Conservation (phyloP, 1,140 invertebrate genomes). For the Rhizoglyphus robini region DNA sequence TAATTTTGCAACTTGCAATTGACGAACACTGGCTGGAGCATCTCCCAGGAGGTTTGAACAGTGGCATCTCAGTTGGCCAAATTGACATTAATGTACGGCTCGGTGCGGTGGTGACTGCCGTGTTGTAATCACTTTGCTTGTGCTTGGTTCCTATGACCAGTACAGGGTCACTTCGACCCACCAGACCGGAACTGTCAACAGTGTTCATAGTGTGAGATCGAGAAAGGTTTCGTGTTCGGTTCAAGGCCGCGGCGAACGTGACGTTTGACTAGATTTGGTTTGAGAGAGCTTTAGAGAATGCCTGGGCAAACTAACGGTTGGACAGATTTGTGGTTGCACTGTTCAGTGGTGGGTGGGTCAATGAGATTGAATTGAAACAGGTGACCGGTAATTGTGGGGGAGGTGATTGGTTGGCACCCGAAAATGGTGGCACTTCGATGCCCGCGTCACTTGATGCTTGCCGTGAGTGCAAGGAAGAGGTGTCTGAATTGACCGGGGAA, state of each 20-base stretch:
- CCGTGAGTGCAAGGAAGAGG: not conserved
- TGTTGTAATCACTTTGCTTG: too few relatives aligned
- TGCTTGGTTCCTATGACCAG: too few relatives aligned
- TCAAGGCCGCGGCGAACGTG: not conserved
- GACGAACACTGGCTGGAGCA: too few relatives aligned
- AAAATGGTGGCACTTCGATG: not conserved
- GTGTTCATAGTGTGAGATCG: not conserved
- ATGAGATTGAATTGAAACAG: not conserved
- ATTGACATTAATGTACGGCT: too few relatives aligned
- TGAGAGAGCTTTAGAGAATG: not conserved
- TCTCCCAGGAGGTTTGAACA: too few relatives aligned
- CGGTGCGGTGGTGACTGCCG: too few relatives aligned
- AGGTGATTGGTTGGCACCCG: not conserved
- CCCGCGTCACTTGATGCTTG: slow-evolving; percentile 9
- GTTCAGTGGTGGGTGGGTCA: too few relatives aligned
- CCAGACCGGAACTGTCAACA: not conserved
- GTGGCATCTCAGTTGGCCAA: too few relatives aligned
- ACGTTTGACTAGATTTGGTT: not conserved
- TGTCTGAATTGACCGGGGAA: slow-evolving; percentile 10
- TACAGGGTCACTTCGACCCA: too few relatives aligned
- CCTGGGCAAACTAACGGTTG: too few relatives aligned
- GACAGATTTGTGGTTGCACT: too few relatives aligned
- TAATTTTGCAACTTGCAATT: too few relatives aligned
- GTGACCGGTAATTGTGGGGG: not conserved
- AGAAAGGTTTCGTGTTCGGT: not conserved